Evolutionary conservation across 37 sponge, comb jelly and placozoan genomes (phyloP).

Genomic region (Theonella swinhoei): DNA sequence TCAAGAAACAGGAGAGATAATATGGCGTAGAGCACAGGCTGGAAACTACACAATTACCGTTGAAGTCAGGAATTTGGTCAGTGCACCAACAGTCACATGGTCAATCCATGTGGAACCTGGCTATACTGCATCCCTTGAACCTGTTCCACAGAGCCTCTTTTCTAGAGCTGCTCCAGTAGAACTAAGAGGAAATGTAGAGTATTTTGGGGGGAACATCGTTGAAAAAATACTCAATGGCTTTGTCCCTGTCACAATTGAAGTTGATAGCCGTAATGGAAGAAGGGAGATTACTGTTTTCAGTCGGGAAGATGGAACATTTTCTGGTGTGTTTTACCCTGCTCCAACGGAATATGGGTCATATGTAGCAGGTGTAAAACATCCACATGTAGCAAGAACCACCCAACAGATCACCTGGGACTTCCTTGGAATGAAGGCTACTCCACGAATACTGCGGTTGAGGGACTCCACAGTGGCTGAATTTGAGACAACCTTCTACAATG

Average conservation of each 20-base stretch:
- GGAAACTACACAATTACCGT: slow-evolving; percentile 39
- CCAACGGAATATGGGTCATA: slow-evolving; percentile 39
- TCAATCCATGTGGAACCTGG: slow-evolving; percentile 10
- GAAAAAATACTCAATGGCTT: slow-evolving; percentile 3
- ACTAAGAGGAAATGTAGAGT: slow-evolving; percentile 16
- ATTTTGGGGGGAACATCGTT: not conserved
- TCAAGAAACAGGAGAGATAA: not conserved
- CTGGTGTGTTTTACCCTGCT: slow-evolving; percentile 20
- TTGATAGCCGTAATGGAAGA: not conserved
- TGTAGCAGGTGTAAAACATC: slow-evolving; percentile 27
- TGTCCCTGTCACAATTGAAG: slow-evolving; percentile 38
- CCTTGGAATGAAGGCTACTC: slow-evolving; percentile 36
- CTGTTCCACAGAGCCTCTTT: slow-evolving; percentile 1
- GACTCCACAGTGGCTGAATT: slow-evolving; percentile 7
- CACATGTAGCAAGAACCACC: not conserved
- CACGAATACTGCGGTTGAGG: not conserved
- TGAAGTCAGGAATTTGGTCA: slow-evolving; percentile 14
- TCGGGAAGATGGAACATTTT: slow-evolving; percentile 12
- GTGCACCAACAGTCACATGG: slow-evolving; percentile 6
- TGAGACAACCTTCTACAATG: slow-evolving; percentile 30
- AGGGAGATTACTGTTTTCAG: slow-evolving; percentile 14
- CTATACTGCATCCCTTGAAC: slow-evolving; percentile 14
- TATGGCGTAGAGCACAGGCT: slow-evolving; percentile 29
- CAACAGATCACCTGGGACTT: slow-evolving; percentile 2
- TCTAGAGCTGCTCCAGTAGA: slow-evolving; percentile 7